These are phyloP conservation scores for Procavia capensis DNA, from an alignment of 2,113 vertebrate species.

Conservation along the genomic window DNA sequence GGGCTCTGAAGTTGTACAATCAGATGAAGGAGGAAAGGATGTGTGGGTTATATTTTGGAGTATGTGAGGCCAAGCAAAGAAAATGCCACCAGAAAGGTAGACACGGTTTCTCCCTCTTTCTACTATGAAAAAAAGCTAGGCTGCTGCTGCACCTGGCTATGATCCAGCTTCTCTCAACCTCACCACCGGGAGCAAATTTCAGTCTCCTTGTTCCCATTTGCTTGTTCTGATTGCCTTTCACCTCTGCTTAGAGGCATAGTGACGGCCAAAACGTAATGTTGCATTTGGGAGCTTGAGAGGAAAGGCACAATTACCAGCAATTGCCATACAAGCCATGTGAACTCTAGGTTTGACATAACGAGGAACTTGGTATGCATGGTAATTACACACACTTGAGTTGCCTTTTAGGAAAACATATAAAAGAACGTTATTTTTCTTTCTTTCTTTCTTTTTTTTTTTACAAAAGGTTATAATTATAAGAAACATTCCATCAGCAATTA, in stretches of 20 bases:
- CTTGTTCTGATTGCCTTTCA: neutral
- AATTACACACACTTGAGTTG: conserved; percentile 3
- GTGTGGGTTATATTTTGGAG: neutral
- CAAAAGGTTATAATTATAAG: neutral
- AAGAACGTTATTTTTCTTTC: conserved; percentile 24
- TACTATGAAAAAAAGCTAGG: neutral
- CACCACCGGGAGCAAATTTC: neutral
- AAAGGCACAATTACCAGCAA: neutral
- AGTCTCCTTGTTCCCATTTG: neutral
- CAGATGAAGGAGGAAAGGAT: neutral
- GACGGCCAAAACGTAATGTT: neutral
- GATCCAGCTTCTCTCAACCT: neutral
- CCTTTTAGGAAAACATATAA: conserved; percentile 49
- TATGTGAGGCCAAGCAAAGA: neutral
- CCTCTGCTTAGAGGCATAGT: neutral
- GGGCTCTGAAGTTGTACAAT: neutral
- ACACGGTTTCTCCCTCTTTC: neutral
- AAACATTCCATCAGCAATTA: conserved; percentile 20
- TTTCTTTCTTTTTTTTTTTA: neutral
- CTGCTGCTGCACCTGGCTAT: neutral
- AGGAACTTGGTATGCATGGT: neutral
- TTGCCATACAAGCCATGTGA: neutral
- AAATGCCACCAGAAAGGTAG: neutral
- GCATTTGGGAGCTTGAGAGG: neutral
- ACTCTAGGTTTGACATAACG: neutral